Conservation (phyloP, 2,113 vertebrate species). For the Periophthalmus modestus region DNA sequence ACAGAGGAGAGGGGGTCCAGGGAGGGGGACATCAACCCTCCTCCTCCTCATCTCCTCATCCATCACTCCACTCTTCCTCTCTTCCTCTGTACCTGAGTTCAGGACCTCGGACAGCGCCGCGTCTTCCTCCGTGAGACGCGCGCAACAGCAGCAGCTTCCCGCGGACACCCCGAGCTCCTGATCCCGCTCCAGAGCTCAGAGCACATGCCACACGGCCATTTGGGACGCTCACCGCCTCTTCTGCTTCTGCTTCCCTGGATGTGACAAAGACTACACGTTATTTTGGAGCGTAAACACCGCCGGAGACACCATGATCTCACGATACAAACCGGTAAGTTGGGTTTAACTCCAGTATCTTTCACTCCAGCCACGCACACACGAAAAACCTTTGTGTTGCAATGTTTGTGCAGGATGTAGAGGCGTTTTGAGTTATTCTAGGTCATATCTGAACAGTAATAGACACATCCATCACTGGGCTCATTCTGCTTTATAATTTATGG, state of each 20-base stretch:
- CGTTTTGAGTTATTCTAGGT: slow-evolving; percentile 3
- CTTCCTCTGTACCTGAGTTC: slow-evolving; percentile 51
- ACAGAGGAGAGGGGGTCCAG: slow-evolving; percentile 25
- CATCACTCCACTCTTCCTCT: slow-evolving; percentile 13
- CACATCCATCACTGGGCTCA: slow-evolving; percentile 10
- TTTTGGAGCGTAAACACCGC: slow-evolving; percentile 29
- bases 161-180: no score
- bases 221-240: slow-evolving; percentile 2
- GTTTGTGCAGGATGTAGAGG: background rate
- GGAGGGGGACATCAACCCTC: slow-evolving; percentile 20
- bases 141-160: no score
- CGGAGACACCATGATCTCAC: slow-evolving; percentile 66
- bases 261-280: slow-evolving; percentile 19
- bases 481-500: background rate
- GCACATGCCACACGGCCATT: slow-evolving; percentile 22
- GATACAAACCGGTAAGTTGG: slow-evolving; percentile 76
- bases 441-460: background rate
- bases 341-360: background rate
- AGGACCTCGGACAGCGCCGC: slow-evolving; percentile 79
- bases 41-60: no score
- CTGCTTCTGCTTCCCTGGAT: slow-evolving; percentile 15
- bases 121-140: slow-evolving; percentile 16
- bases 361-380: background rate
- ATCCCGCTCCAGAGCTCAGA: no score
- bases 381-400: background rate